Percentiles rank a stretch among this genome's conserved stretches.
Evolutionary conservation across 2,888 invertebrate genomes (phyloP).

Genomic region (Chloroclystis v-ata): DNA sequence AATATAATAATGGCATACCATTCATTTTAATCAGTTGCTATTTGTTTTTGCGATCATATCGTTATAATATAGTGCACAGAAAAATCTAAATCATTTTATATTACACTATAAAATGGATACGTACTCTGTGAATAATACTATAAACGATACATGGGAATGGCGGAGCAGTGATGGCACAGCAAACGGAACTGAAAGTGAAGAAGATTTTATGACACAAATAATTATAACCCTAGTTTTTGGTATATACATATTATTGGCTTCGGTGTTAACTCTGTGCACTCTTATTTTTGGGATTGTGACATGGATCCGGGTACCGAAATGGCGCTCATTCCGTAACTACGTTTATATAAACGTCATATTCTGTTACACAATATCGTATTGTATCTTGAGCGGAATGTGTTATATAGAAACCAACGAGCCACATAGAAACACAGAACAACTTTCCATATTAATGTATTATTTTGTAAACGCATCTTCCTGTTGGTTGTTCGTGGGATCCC

Average conservation of each 20-base stretch:
- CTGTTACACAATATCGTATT: slow-evolving; percentile 3
- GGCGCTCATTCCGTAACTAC: slow-evolving; percentile 17
- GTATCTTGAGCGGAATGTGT: neutral
- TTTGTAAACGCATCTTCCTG: slow-evolving; percentile 16
- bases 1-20: too few relatives aligned
- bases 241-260: neutral
- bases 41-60: too few relatives aligned
- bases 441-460: slow-evolving; percentile 4
- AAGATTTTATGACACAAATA: too few relatives aligned
- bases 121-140: too few relatives aligned
- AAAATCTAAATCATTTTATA: too few relatives aligned
- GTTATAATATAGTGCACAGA: too few relatives aligned
- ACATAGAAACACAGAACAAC: neutral
- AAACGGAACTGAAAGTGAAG: too few relatives aligned
- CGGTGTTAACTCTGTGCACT: slow-evolving; percentile 6
- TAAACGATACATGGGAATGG: too few relatives aligned
- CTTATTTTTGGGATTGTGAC: slow-evolving; percentile 9
- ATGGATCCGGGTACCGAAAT: slow-evolving; percentile 14
- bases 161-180: too few relatives aligned
- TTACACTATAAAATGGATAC: too few relatives aligned
- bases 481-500: slow-evolving; percentile 21
- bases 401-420: neutral
- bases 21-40: too few relatives aligned
- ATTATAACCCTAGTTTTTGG: too few relatives aligned
- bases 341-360: slow-evolving; percentile 15